A percentile compares a stretch with the other conserved stretches of the same genome.
Evolutionary conservation across 1,140 invertebrate genomes (phyloP).

Genomic region (Leptopilina boulardi): DNA sequence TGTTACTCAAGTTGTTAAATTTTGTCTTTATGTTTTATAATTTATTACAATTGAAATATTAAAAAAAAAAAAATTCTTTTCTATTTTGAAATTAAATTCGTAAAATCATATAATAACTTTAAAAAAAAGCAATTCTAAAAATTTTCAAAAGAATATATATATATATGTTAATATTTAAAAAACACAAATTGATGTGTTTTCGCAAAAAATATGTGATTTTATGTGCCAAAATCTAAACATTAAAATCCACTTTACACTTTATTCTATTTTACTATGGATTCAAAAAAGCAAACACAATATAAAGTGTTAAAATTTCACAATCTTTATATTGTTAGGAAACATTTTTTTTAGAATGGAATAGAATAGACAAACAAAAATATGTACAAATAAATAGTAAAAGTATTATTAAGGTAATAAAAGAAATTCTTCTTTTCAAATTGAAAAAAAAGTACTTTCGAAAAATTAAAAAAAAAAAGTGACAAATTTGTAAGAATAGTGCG

Average conservation of each 20-base stretch:
- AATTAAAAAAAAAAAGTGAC: no score
- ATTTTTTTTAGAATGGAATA: neutral
- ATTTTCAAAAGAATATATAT: no score
- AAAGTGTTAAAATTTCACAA: neutral
- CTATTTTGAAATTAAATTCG: no score
- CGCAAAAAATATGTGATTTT: neutral
- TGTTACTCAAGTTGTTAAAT: no score
- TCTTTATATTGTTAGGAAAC: neutral
- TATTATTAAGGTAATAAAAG: no score
- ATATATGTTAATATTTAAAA: no score
- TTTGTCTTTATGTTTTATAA: no score
- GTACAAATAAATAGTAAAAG: neutral
- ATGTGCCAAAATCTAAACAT: neutral
- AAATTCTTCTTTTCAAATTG: neutral
- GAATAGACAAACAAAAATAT: neutral
- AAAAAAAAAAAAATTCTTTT: no score
- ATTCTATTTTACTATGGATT: neutral
- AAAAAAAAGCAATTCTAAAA: no score
- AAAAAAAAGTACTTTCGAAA: constrained; percentile 8
- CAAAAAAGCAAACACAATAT: neutral
- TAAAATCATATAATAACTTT: no score
- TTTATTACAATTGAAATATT: no score
- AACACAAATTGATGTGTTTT: neutral
- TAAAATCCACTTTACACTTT: neutral
- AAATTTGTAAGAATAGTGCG: neutral